phyloP scores from a whole-genome alignment of 2,797 vertebrate species.

The Rhincodon typus region DNA sequence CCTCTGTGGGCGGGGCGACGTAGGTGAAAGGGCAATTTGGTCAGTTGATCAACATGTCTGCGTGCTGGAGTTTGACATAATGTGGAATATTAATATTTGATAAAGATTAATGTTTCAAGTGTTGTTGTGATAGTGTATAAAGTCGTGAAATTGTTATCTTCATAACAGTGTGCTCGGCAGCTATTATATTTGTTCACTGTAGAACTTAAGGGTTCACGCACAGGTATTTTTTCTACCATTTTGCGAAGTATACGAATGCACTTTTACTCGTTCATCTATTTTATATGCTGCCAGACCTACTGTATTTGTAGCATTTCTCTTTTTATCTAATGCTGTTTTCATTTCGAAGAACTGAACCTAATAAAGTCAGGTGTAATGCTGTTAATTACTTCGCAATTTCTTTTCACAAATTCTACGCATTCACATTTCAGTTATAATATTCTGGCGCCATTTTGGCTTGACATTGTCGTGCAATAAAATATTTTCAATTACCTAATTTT shows the following conservation, averaged over 20 bases:
- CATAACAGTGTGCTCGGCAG: not conserved
- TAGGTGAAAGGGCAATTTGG: too few relatives aligned
- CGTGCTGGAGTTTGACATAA: not conserved
- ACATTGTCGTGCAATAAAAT: not conserved
- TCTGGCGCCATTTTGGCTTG: not conserved
- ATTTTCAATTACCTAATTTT: not conserved
- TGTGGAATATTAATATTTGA: not conserved
- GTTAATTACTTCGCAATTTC: not conserved
- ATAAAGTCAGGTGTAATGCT: not conserved
- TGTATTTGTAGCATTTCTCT: too few relatives aligned
- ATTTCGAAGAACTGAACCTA: not conserved
- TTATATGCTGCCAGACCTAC: not conserved
- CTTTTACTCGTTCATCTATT: not conserved
- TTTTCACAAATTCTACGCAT: not conserved
- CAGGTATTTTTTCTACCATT: not conserved
- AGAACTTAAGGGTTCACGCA: too few relatives aligned
- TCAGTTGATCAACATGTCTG: constrained; percentile 30
- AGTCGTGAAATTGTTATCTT: not conserved
- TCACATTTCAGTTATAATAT: not conserved
- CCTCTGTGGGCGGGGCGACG: not conserved
- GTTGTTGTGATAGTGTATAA: not conserved
- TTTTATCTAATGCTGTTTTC: not conserved
- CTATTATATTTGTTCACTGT: not conserved
- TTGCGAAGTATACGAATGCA: not conserved
- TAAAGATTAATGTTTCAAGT: too few relatives aligned